Conservation (phyloP, 2,113 vertebrate species). For the Hucho hucho region DNA sequence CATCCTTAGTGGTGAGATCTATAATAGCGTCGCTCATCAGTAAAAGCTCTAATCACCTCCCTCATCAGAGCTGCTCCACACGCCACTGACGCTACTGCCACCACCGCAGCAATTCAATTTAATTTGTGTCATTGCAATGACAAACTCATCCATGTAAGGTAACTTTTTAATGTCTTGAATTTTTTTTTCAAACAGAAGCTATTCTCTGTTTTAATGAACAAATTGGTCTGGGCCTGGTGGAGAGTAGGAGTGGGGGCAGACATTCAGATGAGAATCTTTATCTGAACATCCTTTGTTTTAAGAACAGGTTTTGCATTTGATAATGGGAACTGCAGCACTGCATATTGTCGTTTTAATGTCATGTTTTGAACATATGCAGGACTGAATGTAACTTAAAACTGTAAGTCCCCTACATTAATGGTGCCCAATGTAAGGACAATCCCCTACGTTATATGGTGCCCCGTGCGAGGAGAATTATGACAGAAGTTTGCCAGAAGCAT, state of each 20-base stretch:
- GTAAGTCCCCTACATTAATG: too few relatives aligned
- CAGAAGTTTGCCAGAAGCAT: too few relatives aligned
- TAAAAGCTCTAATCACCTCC: constrained; percentile 23
- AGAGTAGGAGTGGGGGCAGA: background rate
- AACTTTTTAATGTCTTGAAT: constrained; percentile 21
- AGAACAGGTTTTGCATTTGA: background rate
- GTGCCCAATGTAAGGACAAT: too few relatives aligned
- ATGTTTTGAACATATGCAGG: background rate
- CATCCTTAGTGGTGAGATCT: constrained; percentile 3
- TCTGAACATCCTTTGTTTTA: background rate
- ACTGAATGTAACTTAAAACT: too few relatives aligned
- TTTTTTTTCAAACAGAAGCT: constrained; percentile 17
- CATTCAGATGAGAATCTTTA: background rate
- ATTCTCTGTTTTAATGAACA: constrained; percentile 12
- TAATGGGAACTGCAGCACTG: background rate
- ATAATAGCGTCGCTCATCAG: constrained; percentile 26
- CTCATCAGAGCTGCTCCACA: constrained; percentile 6
- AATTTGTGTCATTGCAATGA: constrained; percentile 25
- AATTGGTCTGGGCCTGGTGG: background rate
- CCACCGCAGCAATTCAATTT: constrained; percentile 18
- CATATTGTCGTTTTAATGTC: background rate
- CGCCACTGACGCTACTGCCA: background rate
- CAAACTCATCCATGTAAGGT: constrained; percentile 8
- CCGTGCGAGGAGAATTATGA: too few relatives aligned
- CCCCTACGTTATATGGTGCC: too few relatives aligned